Percentiles rank a stretch among this genome's conserved stretches.
Conservation (phyloP, 2,797 vertebrate genomes). For the Hybognathus amarus region DNA sequence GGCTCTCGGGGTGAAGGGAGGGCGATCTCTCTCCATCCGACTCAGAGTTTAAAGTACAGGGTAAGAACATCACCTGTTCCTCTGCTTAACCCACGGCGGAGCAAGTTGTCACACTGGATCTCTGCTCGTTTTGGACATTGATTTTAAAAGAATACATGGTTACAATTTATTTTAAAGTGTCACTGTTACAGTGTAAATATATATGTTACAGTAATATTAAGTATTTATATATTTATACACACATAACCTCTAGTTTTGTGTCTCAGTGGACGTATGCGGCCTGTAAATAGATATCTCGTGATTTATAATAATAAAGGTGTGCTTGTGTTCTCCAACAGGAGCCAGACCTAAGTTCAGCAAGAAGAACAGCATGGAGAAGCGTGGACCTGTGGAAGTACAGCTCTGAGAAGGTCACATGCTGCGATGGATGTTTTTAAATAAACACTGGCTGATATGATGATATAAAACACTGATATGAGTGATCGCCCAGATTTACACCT, state of each 20-base stretch:
- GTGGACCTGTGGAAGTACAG: slow-evolving; percentile 89
- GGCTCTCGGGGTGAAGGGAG: slow-evolving; percentile 79
- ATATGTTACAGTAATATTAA: no score
- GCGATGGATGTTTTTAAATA: no score
- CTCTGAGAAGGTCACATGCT: slow-evolving; percentile 83
- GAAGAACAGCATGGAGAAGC: slow-evolving; percentile 88
- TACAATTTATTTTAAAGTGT: no score
- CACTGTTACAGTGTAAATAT: no score
- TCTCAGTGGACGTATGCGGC: background rate
- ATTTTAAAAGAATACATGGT: background rate
- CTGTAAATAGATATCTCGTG: background rate
- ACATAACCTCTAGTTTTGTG: background rate
- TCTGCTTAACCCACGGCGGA: background rate
- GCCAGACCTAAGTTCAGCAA: slow-evolving; percentile 91
- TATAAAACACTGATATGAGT: no score
- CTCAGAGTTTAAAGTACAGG: slow-evolving; percentile 92
- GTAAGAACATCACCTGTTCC: slow-evolving; percentile 66
- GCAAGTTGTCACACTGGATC: background rate
- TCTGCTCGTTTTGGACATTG: background rate
- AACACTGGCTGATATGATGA: no score
- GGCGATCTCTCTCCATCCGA: slow-evolving; percentile 76
- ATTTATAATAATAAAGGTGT: background rate
- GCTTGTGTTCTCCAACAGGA: slow-evolving; percentile 73
- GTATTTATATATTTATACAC: no score
- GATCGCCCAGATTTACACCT: no score